phyloP scores from a whole-genome alignment of 1,140 invertebrate species.

The Drosophila kanapiae region DNA sequence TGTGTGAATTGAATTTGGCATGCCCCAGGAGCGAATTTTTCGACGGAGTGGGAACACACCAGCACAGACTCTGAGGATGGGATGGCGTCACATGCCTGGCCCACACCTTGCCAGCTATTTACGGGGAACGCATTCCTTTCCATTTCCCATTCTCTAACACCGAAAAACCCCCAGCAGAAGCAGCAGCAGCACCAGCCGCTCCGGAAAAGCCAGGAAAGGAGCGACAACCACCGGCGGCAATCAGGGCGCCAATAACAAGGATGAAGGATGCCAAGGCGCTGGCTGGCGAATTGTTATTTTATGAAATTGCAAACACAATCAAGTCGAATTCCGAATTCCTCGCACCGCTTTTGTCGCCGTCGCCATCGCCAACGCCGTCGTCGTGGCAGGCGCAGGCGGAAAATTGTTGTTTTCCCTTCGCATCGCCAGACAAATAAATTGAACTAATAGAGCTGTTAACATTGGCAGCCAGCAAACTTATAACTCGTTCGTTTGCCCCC shows the following conservation, averaged over 20 bases:
- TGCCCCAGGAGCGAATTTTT: constrained; percentile 18
- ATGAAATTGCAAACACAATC: constrained; percentile 84
- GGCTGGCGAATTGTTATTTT: constrained; percentile 75
- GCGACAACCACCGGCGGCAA: constrained; percentile 74
- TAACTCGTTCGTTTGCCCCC: constrained; percentile 34
- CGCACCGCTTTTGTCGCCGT: constrained; percentile 60
- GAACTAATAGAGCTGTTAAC: constrained; percentile 83
- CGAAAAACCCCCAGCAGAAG: constrained; percentile 19
- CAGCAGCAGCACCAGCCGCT: constrained; percentile 1
- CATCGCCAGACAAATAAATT: constrained; percentile 76
- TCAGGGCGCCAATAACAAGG: constrained; percentile 67
- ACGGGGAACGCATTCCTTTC: constrained; percentile 75
- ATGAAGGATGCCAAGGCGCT: constrained; percentile 54
- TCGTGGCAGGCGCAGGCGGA: constrained; percentile 39
- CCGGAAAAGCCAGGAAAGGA: constrained; percentile 34
- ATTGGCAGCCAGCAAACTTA: constrained; percentile 68
- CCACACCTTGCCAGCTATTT: constrained; percentile 79
- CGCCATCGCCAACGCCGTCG: too few species aligned
- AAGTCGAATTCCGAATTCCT: constrained; percentile 63
- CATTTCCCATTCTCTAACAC: constrained; percentile 18
- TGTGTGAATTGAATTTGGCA: constrained; percentile 83
- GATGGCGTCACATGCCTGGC: constrained; percentile 46
- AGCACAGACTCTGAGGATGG: constrained; percentile 10
- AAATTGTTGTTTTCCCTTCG: constrained; percentile 48
- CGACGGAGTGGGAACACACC: background rate